A percentile compares a stretch with the other conserved stretches of the same genome.
Conservation (phyloP, 2,797 vertebrate species). For the Falco novaeseelandiae region DNA sequence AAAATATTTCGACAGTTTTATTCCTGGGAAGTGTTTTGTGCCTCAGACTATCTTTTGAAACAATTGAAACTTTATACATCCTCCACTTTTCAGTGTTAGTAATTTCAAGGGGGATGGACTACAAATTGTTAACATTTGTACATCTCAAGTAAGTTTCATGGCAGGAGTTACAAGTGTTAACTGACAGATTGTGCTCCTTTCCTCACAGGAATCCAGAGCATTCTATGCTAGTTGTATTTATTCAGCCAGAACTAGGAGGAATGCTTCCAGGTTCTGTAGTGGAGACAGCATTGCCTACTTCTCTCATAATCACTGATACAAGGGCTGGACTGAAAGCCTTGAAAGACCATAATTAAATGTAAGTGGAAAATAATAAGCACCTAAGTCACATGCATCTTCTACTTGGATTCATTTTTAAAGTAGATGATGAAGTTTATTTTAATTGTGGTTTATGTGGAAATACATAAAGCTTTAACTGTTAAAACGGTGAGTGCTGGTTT, state of each 20-base stretch:
- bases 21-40: background rate
- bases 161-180: background rate
- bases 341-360: background rate
- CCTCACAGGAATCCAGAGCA: conserved; percentile 67
- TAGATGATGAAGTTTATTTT: background rate
- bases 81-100: background rate
- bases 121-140: background rate
- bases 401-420: background rate
- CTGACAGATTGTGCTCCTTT: background rate
- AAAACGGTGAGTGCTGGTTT: background rate
- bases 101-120: background rate
- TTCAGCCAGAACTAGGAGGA: conserved; percentile 74
- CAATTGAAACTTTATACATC: no score
- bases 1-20: background rate
- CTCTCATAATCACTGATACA: conserved; percentile 58
- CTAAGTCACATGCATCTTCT: background rate
- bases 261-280: conserved; percentile 60
- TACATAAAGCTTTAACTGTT: background rate
- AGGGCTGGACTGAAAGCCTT: conserved; percentile 60
- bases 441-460: background rate
- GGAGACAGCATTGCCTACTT: conserved; percentile 66
- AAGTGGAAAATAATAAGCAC: background rate
- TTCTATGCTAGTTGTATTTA: conserved; percentile 67
- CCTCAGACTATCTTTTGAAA: background rate
- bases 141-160: background rate